Evolutionary conservation across 2,113 vertebrate genomes (phyloP).

Genomic region (Dermatemys mawii): DNA sequence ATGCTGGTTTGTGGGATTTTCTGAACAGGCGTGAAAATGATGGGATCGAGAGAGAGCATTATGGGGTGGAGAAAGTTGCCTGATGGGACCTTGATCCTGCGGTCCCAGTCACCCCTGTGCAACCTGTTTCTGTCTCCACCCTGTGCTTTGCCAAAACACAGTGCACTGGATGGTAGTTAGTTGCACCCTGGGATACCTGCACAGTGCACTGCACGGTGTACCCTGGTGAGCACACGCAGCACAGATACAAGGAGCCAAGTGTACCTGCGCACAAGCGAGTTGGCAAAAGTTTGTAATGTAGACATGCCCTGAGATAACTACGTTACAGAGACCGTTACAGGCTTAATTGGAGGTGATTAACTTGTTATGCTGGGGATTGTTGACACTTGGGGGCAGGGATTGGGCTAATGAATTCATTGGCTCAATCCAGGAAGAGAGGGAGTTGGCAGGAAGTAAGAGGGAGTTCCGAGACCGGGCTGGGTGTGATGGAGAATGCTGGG

Average conservation of each 20-base stretch:
- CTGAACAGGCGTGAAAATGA: no score
- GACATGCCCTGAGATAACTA: neutral
- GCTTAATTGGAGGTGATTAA: neutral
- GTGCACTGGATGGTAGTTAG: neutral
- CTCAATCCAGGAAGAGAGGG: neutral
- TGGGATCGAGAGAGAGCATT: no score
- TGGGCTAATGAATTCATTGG: neutral
- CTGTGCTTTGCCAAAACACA: no score
- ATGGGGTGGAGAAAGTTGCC: neutral
- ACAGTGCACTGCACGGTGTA: no score
- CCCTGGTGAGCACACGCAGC: neutral
- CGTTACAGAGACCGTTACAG: neutral
- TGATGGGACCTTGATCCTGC: neutral
- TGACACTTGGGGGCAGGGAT: neutral
- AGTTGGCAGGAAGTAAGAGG: neutral
- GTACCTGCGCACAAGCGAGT: neutral
- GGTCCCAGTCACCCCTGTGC: neutral
- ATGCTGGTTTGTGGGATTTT: no score
- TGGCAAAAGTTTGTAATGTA: neutral
- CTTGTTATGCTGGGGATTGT: neutral
- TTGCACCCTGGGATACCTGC: neutral
- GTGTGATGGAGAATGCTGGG: neutral
- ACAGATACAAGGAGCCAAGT: neutral
- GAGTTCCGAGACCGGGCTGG: neutral
- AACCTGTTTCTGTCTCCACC: neutral